Percentiles rank a stretch among this genome's conserved stretches.
Evolutionary conservation across 2,888 invertebrate genomes (phyloP).

Genomic region (Rhorus exstirpatorius): DNA sequence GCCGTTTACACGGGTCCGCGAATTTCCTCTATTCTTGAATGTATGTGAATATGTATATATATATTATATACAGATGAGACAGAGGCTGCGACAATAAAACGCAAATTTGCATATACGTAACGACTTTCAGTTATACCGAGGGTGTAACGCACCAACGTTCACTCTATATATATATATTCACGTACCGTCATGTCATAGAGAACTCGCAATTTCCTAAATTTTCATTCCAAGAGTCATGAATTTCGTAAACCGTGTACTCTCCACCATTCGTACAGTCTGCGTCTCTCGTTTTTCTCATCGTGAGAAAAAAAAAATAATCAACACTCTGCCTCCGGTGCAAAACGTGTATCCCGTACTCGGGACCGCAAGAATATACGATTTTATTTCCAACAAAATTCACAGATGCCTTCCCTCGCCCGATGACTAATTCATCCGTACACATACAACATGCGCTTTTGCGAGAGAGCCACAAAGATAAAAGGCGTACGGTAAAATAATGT

Average conservation of each 20-base stretch:
- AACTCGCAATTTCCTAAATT: constrained; percentile 44
- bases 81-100: constrained; percentile 81
- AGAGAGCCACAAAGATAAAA: constrained; percentile 1
- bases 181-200: background rate
- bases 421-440: constrained; percentile 62
- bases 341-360: background rate
- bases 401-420: constrained; percentile 31
- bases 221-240: constrained; percentile 45
- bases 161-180: constrained; percentile 7
- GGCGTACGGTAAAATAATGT: constrained; percentile 38
- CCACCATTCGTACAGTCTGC: background rate
- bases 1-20: constrained; percentile 81
- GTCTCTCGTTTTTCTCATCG: too few relatives aligned
- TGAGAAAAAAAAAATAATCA: constrained; percentile 46
- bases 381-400: constrained; percentile 29
- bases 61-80: background rate
- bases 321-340: background rate
- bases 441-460: background rate
- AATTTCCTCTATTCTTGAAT: constrained; percentile 34
- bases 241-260: constrained; percentile 22
- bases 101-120: constrained; percentile 84
- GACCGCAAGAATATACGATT: background rate
- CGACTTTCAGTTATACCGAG: constrained; percentile 74
- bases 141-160: background rate
- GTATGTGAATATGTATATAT: background rate